Conservation (phyloP, 2,888 invertebrate genomes). For the Drosophila gaucha region DNA sequence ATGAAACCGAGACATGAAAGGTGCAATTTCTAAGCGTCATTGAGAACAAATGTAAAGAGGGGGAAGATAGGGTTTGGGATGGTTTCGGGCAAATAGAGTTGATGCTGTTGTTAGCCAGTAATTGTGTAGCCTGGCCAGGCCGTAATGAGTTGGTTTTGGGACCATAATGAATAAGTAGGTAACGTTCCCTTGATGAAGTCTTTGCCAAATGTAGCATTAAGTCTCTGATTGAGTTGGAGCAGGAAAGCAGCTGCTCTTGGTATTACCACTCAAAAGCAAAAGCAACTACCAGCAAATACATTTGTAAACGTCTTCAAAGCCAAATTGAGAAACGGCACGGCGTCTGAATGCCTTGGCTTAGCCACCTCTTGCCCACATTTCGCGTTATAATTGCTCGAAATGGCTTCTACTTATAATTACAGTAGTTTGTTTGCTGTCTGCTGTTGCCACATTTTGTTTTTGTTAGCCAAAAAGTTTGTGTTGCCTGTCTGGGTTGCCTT, state of each 20-base stretch:
- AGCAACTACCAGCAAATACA: constrained; percentile 25
- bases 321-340: constrained; percentile 4
- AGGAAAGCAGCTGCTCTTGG: constrained; percentile 17
- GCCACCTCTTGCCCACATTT: constrained; percentile 12
- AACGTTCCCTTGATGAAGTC: constrained; percentile 31
- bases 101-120: constrained; percentile 30
- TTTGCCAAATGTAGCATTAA: constrained; percentile 59
- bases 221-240: constrained; percentile 43
- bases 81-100: constrained; percentile 28
- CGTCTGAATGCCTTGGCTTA: constrained; percentile 9
- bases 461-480: constrained; percentile 35
- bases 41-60: constrained; percentile 16
- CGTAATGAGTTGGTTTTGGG: constrained; percentile 47
- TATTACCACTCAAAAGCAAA: background rate
- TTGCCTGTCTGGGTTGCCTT: constrained; percentile 34
- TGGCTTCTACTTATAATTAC: constrained; percentile 62
- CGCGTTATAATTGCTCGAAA: constrained; percentile 58
- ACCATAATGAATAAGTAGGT: constrained; percentile 51
- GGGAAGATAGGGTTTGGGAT: background rate
- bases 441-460: constrained; percentile 23
- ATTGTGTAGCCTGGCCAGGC: constrained; percentile 42
- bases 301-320: constrained; percentile 57
- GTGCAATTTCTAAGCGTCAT: constrained; percentile 35
- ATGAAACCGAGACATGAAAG: constrained; percentile 64
- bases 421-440: constrained; percentile 69